Evolutionary conservation across 2,797 vertebrate genomes (phyloP).

Genomic region (Gallinago stenura): DNA sequence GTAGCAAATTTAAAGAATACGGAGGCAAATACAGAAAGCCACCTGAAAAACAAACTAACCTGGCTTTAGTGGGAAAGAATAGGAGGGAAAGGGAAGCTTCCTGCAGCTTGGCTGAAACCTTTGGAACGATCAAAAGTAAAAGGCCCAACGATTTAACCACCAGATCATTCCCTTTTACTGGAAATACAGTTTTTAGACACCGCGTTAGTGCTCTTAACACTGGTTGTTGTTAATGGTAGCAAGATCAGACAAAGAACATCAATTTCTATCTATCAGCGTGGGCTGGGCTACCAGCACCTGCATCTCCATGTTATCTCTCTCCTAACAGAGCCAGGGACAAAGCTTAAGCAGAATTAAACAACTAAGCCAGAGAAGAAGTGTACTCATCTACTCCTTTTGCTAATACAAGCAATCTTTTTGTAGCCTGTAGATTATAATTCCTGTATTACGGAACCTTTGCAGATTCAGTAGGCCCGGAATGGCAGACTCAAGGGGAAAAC

Average conservation of each 20-base stretch:
- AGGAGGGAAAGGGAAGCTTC: neutral
- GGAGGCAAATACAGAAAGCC: neutral
- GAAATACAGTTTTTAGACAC: neutral
- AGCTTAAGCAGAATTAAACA: neutral
- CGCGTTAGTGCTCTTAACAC: neutral
- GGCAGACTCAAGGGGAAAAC: neutral
- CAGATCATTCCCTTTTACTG: neutral
- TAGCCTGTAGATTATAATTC: neutral
- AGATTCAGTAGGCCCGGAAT: neutral
- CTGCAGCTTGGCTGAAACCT: neutral
- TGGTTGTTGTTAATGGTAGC: neutral
- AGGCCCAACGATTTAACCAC: neutral
- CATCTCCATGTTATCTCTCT: fast-evolving
- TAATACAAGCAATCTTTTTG: neutral
- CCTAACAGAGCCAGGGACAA: neutral
- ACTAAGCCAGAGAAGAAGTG: fast-evolving
- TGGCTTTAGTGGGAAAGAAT: neutral
- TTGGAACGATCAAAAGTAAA: neutral
- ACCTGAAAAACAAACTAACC: neutral
- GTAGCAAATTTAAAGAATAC: neutral
- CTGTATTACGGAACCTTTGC: neutral
- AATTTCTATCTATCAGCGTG: neutral
- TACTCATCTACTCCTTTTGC: neutral
- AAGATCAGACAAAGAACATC: neutral
- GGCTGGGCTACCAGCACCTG: neutral